These are phyloP conservation scores for Festucalex cinctus DNA, from an alignment of 2,113 vertebrate genomes.

Conservation along the genomic window DNA sequence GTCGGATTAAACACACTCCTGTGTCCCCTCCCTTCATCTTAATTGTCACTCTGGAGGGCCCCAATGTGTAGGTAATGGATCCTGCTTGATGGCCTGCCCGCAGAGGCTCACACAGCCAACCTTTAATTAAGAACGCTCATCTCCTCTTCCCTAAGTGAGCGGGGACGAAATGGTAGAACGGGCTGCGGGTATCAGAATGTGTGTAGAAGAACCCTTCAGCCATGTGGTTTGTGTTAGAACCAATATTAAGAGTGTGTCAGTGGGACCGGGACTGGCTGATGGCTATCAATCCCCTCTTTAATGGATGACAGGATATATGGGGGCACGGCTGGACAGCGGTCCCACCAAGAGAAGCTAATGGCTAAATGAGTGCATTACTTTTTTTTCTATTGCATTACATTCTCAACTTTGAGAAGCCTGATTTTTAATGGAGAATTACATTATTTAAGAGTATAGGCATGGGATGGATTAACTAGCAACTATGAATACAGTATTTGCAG, in stretches of 20 bases:
- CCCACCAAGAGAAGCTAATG: constrained; percentile 78
- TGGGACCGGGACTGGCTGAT: constrained; percentile 56
- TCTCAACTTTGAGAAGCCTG: not conserved
- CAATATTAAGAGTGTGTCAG: constrained; percentile 72
- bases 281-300: constrained; percentile 72
- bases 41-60: constrained; percentile 47
- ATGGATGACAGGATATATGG: constrained; percentile 58
- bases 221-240: constrained; percentile 74
- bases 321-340: constrained; percentile 45
- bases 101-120: constrained; percentile 59
- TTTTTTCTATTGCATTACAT: not conserved
- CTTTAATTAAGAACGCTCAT: constrained; percentile 74
- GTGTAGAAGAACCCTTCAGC: constrained; percentile 46
- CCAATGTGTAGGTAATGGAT: constrained; percentile 57
- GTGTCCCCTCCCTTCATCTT: constrained; percentile 31
- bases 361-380: constrained; percentile 81
- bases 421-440: constrained; percentile 8
- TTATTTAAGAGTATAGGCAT: not conserved
- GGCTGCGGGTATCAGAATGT: constrained; percentile 16
- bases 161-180: constrained; percentile 13
- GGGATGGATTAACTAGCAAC: not conserved
- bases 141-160: constrained; percentile 42
- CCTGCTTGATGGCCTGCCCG: constrained; percentile 38
- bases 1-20: constrained; percentile 13
- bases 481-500: not conserved